These are phyloP conservation scores for Octopus sinensis DNA, from an alignment of 1,140 invertebrate species.

Conservation along the genomic window DNA sequence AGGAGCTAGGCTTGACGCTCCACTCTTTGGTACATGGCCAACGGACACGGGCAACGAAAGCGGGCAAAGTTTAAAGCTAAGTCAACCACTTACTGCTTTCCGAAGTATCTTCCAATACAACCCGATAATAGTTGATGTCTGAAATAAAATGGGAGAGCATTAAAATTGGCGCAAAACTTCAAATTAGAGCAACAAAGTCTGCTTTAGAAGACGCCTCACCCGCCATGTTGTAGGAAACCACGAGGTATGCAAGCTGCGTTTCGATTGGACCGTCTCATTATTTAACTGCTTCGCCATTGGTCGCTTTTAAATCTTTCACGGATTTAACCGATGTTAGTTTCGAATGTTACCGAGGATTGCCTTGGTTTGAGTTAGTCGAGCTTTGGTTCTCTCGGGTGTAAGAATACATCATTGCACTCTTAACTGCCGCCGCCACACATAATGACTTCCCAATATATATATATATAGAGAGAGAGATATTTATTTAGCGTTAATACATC, in stretches of 20 bases:
- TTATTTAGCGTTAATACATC: too few relatives aligned
- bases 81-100: slow-evolving; percentile 50
- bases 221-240: slow-evolving; percentile 57
- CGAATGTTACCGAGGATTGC: slow-evolving; percentile 40
- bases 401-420: not conserved
- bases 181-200: slow-evolving; percentile 48
- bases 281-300: not conserved
- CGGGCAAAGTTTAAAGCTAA: slow-evolving; percentile 12
- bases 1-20: not conserved
- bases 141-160: slow-evolving; percentile 42
- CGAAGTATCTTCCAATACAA: slow-evolving; percentile 45
- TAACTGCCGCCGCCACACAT: not conserved
- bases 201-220: slow-evolving; percentile 55
- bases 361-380: not conserved
- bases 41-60: not conserved
- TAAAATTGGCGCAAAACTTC: slow-evolving; percentile 39
- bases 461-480: not conserved
- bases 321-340: slow-evolving; percentile 33
- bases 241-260: slow-evolving; percentile 43
- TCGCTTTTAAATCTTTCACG: slow-evolving; percentile 29
- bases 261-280: slow-evolving; percentile 41
- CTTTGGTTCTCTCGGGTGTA: not conserved
- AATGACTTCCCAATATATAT: not conserved
- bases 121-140: slow-evolving; percentile 55
- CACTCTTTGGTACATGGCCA: not conserved